These are phyloP conservation scores for Mactra quadrangularis DNA, from an alignment of 1,140 invertebrate genomes.

Conservation along the genomic window DNA sequence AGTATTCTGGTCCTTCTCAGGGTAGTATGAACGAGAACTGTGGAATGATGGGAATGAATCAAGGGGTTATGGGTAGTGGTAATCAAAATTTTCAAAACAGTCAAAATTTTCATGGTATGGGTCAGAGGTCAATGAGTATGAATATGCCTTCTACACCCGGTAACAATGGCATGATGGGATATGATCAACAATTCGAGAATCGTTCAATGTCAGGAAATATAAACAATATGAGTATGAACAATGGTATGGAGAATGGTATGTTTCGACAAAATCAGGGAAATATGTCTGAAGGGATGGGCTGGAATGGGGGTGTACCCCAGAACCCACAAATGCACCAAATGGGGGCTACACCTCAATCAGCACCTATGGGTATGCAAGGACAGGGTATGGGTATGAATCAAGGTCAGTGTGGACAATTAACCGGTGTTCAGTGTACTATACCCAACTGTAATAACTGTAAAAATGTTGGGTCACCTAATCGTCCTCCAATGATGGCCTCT, in stretches of 20 bases:
- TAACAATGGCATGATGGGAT: conserved; percentile 56
- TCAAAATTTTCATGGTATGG: conserved; percentile 53
- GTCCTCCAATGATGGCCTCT: conserved; percentile 77
- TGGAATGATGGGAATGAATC: conserved; percentile 66
- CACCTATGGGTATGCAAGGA: conserved; percentile 60
- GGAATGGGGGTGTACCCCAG: conserved; percentile 66
- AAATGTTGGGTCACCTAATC: conserved; percentile 68
- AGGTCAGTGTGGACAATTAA: conserved; percentile 62
- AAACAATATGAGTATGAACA: conserved; percentile 62
- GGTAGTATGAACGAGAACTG: conserved; percentile 68
- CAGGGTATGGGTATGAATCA: conserved; percentile 49
- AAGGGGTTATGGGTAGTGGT: conserved; percentile 61
- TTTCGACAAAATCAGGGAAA: conserved; percentile 62
- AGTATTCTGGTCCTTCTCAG: conserved; percentile 54
- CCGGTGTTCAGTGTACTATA: conserved; percentile 69
- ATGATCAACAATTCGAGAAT: conserved; percentile 58
- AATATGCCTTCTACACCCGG: conserved; percentile 37
- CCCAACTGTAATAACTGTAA: conserved; percentile 78
- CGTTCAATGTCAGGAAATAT: conserved; percentile 63
- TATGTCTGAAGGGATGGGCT: conserved; percentile 51
- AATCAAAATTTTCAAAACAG: conserved; percentile 36
- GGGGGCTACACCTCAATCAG: conserved; percentile 56
- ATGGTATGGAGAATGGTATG: conserved; percentile 54
- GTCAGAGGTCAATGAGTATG: conserved; percentile 40
- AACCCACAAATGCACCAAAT: conserved; percentile 65